Conservation (phyloP, 2,797 vertebrate genomes). For the Sebastes vulpes region DNA sequence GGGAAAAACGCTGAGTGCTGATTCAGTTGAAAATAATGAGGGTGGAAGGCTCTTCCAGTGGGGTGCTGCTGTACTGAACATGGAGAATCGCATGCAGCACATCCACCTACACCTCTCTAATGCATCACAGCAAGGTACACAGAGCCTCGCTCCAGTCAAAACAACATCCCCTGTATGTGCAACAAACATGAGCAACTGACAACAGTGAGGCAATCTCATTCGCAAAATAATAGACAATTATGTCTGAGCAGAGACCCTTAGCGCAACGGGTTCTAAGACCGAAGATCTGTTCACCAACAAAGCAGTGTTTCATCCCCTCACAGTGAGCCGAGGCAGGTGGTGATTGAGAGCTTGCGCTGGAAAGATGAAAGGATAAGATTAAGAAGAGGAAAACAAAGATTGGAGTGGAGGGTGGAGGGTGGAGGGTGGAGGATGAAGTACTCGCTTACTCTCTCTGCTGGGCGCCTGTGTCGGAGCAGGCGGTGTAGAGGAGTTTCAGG, state of each 20-base stretch:
- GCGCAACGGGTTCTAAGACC: constrained; percentile 37
- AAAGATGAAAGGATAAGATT: constrained; percentile 67
- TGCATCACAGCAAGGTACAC: constrained; percentile 51
- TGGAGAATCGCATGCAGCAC: constrained; percentile 56
- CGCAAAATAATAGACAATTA: constrained; percentile 52
- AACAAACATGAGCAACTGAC: constrained; percentile 35
- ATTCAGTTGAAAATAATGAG: constrained; percentile 79
- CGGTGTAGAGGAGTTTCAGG: constrained; percentile 92
- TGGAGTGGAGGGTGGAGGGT: not conserved
- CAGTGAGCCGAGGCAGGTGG: constrained; percentile 32
- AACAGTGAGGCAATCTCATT: constrained; percentile 32
- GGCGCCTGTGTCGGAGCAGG: constrained; percentile 78
- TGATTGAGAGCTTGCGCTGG: constrained; percentile 53
- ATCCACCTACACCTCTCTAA: constrained; percentile 63
- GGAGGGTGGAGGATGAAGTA: not conserved
- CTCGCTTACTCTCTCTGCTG: constrained; percentile 91
- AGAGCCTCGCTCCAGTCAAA: constrained; percentile 39
- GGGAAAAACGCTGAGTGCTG: constrained; percentile 39
- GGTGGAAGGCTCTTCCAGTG: constrained; percentile 68
- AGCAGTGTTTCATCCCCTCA: constrained; percentile 39
- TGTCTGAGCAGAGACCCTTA: constrained; percentile 25
- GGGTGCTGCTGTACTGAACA: constrained; percentile 55
- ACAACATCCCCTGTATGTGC: constrained; percentile 39
- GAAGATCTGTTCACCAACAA: constrained; percentile 45
- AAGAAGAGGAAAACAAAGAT: constrained; percentile 59